phyloP scores from a whole-genome alignment of 1,140 invertebrate genomes.

The Lucilia cuprina region DNA sequence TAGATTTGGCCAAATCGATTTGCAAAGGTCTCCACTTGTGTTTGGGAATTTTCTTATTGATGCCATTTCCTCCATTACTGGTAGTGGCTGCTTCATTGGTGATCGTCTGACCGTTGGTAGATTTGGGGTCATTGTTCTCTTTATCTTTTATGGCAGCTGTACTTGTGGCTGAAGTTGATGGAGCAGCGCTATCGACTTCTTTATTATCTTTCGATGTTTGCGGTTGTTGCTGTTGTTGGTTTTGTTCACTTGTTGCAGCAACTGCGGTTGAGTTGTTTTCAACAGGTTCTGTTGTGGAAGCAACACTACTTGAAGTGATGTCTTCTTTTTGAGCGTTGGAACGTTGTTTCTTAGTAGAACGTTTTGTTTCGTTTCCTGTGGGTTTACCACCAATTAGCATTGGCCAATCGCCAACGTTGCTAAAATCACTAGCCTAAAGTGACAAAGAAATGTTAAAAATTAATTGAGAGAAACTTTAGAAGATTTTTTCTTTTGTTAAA shows the following conservation, averaged over 20 bases:
- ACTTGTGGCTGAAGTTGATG: neutral
- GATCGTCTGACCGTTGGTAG: neutral
- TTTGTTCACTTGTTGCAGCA: neutral
- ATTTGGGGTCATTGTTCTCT: conserved; percentile 28
- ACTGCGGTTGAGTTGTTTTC: neutral
- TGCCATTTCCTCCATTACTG: conserved; percentile 44
- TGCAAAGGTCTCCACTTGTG: conserved; percentile 81
- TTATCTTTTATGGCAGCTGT: neutral
- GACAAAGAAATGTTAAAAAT: neutral
- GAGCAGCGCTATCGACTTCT: neutral
- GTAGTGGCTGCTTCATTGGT: conserved; percentile 34
- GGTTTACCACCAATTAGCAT: conserved; percentile 66
- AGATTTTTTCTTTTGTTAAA: neutral
- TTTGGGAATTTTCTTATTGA: conserved; percentile 68
- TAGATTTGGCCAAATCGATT: conserved; percentile 70
- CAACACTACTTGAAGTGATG: neutral
- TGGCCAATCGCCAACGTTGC: conserved; percentile 80
- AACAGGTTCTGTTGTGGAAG: neutral
- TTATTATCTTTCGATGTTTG: neutral
- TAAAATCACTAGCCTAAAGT: conserved; percentile 73
- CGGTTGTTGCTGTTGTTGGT: too few species aligned
- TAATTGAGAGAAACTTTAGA: too few species aligned
- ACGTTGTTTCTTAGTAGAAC: conserved; percentile 52
- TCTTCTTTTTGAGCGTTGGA: conserved; percentile 36
- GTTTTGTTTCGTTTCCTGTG: conserved; percentile 57